These are phyloP conservation scores for Gari tellinella DNA, from an alignment of 2,888 invertebrate species.

Conservation along the genomic window DNA sequence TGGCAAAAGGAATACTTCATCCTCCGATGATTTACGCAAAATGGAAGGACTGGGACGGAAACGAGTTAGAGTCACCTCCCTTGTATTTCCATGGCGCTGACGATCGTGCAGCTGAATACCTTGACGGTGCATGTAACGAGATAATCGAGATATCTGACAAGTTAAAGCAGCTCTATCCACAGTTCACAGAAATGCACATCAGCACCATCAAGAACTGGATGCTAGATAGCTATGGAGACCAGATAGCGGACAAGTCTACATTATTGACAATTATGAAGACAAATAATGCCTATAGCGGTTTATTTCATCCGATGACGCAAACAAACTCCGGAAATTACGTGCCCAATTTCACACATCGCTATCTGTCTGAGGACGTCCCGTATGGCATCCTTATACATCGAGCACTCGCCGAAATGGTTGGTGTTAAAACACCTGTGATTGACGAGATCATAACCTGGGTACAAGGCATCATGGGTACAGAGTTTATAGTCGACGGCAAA, in stretches of 20 bases:
- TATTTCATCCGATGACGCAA: conserved; percentile 62
- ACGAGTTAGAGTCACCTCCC: conserved; percentile 56
- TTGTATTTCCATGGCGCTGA: conserved; percentile 72
- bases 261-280: conserved; percentile 52
- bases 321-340: conserved; percentile 55
- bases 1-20: conserved; percentile 65
- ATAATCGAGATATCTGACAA: conserved; percentile 51
- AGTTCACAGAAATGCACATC: conserved; percentile 48
- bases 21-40: conserved; percentile 71
- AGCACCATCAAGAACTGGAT: conserved; percentile 61
- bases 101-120: conserved; percentile 46
- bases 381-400: conserved; percentile 65
- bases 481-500: conserved; percentile 19
- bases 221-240: conserved; percentile 52
- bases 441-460: conserved; percentile 66
- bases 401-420: conserved; percentile 63
- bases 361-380: conserved; percentile 67
- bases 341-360: conserved; percentile 67
- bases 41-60: conserved; percentile 71
- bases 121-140: conserved; percentile 62
- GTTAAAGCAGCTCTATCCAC: conserved; percentile 40
- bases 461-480: conserved; percentile 8
- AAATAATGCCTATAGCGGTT: conserved; percentile 66
- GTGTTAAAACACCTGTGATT: conserved; percentile 59
- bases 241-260: conserved; percentile 51